Conservation (phyloP, 2,797 vertebrate species). For the Sternotherus odoratus region DNA sequence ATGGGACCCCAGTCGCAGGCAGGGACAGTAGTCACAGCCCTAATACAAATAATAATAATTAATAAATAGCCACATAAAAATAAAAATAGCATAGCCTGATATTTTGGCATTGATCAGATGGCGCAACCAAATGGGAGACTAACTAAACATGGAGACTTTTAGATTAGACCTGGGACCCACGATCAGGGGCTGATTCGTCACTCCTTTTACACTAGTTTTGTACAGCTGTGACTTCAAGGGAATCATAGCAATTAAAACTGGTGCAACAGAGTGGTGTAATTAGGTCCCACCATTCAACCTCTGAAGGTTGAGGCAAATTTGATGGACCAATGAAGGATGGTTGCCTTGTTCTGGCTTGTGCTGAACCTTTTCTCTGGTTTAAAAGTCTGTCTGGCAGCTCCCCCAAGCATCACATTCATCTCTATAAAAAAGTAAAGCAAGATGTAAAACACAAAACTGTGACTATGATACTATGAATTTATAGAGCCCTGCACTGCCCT, state of each 20-base stretch:
- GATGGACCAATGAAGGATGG: background rate
- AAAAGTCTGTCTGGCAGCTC: background rate
- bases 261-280: rapidly evolving
- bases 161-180: conserved; percentile 21
- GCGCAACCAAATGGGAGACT: background rate
- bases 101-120: background rate
- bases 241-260: background rate
- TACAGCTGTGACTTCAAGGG: conserved; percentile 5
- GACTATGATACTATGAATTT: background rate
- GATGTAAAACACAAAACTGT: background rate
- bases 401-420: background rate
- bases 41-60: rapidly evolving
- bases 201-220: conserved; percentile 32
- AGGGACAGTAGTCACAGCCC: too few relatives aligned
- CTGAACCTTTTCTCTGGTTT: background rate
- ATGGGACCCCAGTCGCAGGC: background rate
- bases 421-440: background rate
- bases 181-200: background rate
- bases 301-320: background rate
- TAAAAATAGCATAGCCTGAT: background rate
- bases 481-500: background rate
- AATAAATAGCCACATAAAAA: background rate
- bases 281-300: background rate
- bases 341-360: rapidly evolving
- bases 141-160: conserved; percentile 1